phyloP scores from a whole-genome alignment of 2,113 vertebrate genomes.

The Gnathonemus echidnorhynchus region DNA sequence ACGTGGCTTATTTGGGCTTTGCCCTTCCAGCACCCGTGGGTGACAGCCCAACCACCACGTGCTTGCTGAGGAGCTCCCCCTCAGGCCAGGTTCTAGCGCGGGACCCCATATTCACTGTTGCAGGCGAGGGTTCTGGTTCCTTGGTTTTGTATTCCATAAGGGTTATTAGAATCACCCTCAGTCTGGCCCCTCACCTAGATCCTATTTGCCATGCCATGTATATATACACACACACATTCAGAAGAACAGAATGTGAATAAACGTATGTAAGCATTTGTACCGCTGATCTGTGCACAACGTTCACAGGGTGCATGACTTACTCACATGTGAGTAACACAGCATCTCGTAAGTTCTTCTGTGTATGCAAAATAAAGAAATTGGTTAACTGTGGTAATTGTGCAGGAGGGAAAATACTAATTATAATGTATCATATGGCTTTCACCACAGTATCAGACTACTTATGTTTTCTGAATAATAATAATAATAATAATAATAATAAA shows the following conservation, averaged over 20 bases:
- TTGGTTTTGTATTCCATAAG: neutral
- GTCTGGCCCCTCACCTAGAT: neutral
- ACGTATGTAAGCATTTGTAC: neutral
- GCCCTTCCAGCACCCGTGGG: too few relatives aligned
- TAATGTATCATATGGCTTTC: neutral
- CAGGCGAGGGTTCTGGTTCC: neutral
- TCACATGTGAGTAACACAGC: neutral
- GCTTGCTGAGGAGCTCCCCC: neutral
- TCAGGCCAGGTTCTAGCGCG: neutral
- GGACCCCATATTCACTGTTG: neutral
- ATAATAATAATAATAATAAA: too few relatives aligned
- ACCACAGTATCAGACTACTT: neutral
- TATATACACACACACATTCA: neutral
- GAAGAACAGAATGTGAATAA: neutral
- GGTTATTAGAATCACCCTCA: neutral
- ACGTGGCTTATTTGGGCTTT: neutral
- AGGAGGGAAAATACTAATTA: neutral
- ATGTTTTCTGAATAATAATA: neutral
- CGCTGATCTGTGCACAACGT: neutral
- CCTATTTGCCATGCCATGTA: neutral
- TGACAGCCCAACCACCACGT: neutral
- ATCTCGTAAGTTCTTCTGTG: neutral
- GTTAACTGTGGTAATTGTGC: neutral
- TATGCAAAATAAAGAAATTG: neutral
- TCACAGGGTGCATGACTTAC: neutral